Evolutionary conservation across 2,113 vertebrate species (phyloP), one percentile per base, ranked within the genome.

Genomic region (Myodes glareolus): DNA sequence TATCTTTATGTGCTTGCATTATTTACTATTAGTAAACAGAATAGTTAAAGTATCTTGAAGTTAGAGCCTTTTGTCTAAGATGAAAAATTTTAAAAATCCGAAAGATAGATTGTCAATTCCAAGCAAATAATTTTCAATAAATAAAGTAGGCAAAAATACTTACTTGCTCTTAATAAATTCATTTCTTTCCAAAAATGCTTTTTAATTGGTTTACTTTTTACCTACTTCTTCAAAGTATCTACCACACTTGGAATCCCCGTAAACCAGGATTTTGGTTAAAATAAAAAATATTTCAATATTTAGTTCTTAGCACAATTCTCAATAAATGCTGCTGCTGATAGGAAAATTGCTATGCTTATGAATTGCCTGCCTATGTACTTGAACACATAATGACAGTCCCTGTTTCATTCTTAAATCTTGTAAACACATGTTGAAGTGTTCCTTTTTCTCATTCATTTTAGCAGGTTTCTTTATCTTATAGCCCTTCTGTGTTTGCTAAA

Each of bases 231-330:
- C 6, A 88, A 75, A 88, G 21, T 82, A 21, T 27, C 52, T 90
- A 61, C 23, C 3, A 45, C 23, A 0, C 13, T 29, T 63, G 92
- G 25, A 12, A 86, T 91, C 0, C 10, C 10, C n/a, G 11, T 70
- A 87, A 94, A 91, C 77, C 77, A 88, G 31, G 77, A 70, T 81
- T 96, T 96, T 92, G 17, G 82, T 55, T 68, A 84, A 96, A 86
- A n/a, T 4, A 75, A 7, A 84, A 31, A 52, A 84, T 93, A 87
- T 78, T 95, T 97, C 33, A 77, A 65, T 92, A 45, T 88, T 36
- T 0, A 67, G 3, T 90, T 92, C 12, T 91, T 85, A 68, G 8
- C 19, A 75, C 0, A 91, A 10, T 91, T 73, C 16, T 31, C 73
- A 87, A 68, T 92, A 90, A 92, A 95, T 10, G 36, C 29, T 72